Conservation (phyloP, 2,888 invertebrate species). For the Epistrophe eligans region DNA sequence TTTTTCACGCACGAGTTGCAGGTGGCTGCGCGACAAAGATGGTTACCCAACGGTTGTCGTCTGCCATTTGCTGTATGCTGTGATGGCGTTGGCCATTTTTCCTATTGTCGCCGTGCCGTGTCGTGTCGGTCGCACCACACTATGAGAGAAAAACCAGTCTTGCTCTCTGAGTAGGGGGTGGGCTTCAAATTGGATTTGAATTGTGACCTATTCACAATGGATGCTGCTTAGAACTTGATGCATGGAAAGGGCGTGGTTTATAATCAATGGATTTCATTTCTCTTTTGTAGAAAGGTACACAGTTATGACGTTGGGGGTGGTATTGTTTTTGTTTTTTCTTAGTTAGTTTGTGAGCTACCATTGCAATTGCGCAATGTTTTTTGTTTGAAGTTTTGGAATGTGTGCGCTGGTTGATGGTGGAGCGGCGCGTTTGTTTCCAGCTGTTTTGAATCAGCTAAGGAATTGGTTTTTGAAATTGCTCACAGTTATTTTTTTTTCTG, state of each 20-base stretch:
- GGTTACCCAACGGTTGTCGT: conserved; percentile 43
- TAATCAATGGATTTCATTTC: conserved; percentile 40
- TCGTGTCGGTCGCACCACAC: background rate
- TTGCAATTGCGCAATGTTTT: conserved; percentile 61
- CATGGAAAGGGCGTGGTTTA: conserved; percentile 54
- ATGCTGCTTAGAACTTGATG: conserved; percentile 6
- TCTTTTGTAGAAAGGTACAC: conserved; percentile 19
- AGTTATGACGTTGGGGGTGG: conserved; percentile 41
- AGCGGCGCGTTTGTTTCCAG: conserved; percentile 58
- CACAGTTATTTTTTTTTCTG: background rate
- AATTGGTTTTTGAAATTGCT: conserved; percentile 42
- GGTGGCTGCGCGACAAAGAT: conserved; percentile 53
- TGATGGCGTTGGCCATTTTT: conserved; percentile 72
- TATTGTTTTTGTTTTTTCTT: conserved; percentile 12
- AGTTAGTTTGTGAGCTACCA: conserved; percentile 9
- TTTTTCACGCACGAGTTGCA: conserved; percentile 37
- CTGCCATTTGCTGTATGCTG: conserved; percentile 69
- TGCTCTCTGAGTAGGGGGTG: conserved; percentile 65
- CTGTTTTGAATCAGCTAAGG: conserved; percentile 55
- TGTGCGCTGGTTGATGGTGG: conserved; percentile 9
- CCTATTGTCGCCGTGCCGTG: background rate
- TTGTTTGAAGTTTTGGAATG: conserved; percentile 50
- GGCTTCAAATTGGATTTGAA: conserved; percentile 46
- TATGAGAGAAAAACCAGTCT: conserved; percentile 34
- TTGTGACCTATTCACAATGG: conserved; percentile 57